Base-by-base conservation (phyloP, 1,140 invertebrate species). In the Paracyclopina nana region DNA sequence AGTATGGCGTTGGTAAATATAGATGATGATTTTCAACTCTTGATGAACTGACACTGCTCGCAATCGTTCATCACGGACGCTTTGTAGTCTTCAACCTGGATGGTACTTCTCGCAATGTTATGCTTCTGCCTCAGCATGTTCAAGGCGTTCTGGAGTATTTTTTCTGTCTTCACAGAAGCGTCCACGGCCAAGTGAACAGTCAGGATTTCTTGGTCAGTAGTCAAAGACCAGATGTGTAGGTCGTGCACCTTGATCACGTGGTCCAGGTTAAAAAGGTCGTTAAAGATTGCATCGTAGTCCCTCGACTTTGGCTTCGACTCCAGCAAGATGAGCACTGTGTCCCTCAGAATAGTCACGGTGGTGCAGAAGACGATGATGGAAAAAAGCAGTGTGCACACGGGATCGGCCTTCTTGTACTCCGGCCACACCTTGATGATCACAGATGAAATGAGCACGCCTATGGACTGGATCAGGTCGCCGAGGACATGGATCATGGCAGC, bases 371-470 rank as follows among this genome's bases (percentile, higher is more conserved):
- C 83, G 54, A 91, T 69, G 11, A 82, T 62, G 18, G 82, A 83
- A 70, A 88, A 91, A 38, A 87, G 59, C 56, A 90, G 75, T 31
- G 85, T 90, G 68, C 85, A 90, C 55, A 90, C 74, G 8, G 85
- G 84, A 70, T 91, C 85, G 31, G 78, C 80, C 43, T 85, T 65
- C 62, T 82, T 78, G 51, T 72, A 27, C 44, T 55, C 52, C 57
- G 70, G 70, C 59, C 63, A 65, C 55, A 68, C 63, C 46, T 69
- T 68, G 43, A 74, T 75, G 11, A 75, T 62, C 38, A 72, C 58
- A 9, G 72, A 69, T n/a, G 73, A 72, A 18, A 72, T 61, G 18
- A 75, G 58, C 4, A 75, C 73, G 4, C 73, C 73, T 18, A 74
- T 52, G 54, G 68, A 71, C 58, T 75, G 73, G 22, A 76, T 62